Evolutionary conservation across 2,888 invertebrate species (phyloP).

Genomic region (Agrypnus murinus): DNA sequence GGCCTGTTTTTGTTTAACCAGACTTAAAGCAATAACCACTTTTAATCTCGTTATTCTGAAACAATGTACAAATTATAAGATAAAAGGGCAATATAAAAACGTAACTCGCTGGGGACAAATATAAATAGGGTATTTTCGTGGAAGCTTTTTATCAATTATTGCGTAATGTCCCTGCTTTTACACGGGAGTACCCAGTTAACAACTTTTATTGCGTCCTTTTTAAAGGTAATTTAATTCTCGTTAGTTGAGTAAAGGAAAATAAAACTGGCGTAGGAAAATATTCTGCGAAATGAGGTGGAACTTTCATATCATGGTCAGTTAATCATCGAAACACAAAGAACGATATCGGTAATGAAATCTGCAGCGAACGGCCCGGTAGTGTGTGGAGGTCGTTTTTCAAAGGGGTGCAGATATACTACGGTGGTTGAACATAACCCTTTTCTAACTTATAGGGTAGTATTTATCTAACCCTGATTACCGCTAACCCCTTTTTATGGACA

Average conservation of each 20-base stretch:
- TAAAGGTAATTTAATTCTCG: slow-evolving; percentile 45
- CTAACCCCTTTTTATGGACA: slow-evolving; percentile 53
- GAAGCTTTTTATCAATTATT: slow-evolving; percentile 47
- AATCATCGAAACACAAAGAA: slow-evolving; percentile 61
- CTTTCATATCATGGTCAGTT: slow-evolving; percentile 53
- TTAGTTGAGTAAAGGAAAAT: slow-evolving; percentile 43
- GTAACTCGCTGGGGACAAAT: slow-evolving; percentile 39
- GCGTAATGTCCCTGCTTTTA: slow-evolving; percentile 36
- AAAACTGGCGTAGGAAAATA: slow-evolving; percentile 36
- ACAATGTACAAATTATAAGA: slow-evolving; percentile 31
- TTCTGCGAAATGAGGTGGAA: slow-evolving; percentile 50
- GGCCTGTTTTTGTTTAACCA: neutral
- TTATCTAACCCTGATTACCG: slow-evolving; percentile 55
- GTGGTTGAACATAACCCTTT: slow-evolving; percentile 56
- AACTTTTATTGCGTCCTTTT: slow-evolving; percentile 42
- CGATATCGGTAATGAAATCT: slow-evolving; percentile 63
- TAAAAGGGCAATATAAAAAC: slow-evolving; percentile 40
- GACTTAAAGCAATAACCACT: slow-evolving; percentile 3
- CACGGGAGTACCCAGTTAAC: slow-evolving; percentile 39
- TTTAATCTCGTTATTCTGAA: slow-evolving; percentile 35
- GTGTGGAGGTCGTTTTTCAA: slow-evolving; percentile 59
- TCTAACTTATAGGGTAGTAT: slow-evolving; percentile 54
- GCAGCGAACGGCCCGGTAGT: slow-evolving; percentile 50
- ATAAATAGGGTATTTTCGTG: slow-evolving; percentile 42
- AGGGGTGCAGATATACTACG: slow-evolving; percentile 51